phyloP scores from a whole-genome alignment of 1,140 invertebrate species.

The Grapholita molesta region DNA sequence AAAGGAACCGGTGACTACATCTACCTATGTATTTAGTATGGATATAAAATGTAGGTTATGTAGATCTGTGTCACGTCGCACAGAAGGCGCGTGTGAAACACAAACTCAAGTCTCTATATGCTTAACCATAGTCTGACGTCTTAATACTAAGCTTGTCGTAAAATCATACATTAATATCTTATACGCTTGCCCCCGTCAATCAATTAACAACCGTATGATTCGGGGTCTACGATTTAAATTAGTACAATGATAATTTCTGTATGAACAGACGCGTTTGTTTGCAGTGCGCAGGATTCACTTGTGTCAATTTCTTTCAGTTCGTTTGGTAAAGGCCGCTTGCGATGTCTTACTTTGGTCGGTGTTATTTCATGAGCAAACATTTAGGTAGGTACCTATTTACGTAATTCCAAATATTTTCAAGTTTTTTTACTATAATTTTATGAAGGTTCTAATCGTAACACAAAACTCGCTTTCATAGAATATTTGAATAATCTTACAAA shows the following conservation, averaged over 20 bases:
- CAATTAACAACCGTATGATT: conserved; percentile 34
- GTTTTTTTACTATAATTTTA: too few species aligned
- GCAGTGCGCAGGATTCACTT: conserved; percentile 44
- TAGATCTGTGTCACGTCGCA: conserved; percentile 22
- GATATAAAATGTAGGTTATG: conserved; percentile 35
- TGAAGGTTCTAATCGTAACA: too few species aligned
- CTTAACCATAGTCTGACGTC: conserved; percentile 43
- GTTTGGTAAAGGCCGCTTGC: conserved; percentile 18
- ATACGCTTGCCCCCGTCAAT: conserved; percentile 25
- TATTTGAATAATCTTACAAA: not conserved
- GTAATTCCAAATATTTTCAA: not conserved
- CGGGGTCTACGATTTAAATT: conserved; percentile 28
- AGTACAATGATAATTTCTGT: conserved; percentile 16
- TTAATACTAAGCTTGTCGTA: conserved; percentile 41
- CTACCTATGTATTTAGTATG: too few species aligned
- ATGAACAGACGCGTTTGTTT: conserved; percentile 32
- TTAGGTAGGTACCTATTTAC: not conserved
- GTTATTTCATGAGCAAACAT: conserved; percentile 6
- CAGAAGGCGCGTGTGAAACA: conserved; percentile 48
- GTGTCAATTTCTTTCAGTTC: conserved; percentile 53
- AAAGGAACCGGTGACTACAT: not conserved
- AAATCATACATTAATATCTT: conserved; percentile 25
- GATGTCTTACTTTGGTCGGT: not conserved
- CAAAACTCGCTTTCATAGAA: too few species aligned
- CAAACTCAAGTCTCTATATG: conserved; percentile 39